Base-by-base conservation (phyloP, 2,113 vertebrate species). In the Pungitius pungitius region DNA sequence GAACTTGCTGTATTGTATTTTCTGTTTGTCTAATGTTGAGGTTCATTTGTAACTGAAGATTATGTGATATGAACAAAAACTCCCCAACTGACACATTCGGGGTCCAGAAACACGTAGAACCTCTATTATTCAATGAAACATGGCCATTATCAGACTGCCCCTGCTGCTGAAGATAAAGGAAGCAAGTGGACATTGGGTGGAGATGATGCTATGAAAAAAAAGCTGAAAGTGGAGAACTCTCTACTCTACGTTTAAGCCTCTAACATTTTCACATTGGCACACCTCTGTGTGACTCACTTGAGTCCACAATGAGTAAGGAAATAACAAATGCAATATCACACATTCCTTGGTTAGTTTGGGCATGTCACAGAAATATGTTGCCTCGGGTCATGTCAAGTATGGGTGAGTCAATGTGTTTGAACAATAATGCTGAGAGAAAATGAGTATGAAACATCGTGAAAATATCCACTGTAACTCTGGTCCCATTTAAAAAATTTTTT, bases 291-390 rank as follows among this genome's bases (percentile, higher is more conserved):
- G 87, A 88, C 69, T 77, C 66, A 75, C 62, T 61, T 35, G 58
- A n/a, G 10, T 82, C 75, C 59, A 61, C 12, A 37, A 68, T 75
- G 68, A 76, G 64, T 77, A 52, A 69, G 45, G 55, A 81, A 72
- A 85, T 87, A 82, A 77, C 76, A 77, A 82, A 72, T 40, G 66
- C 73, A 85, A 87, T 73, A 84, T 84, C 33, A 73, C 58, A 79
- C 90, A 92, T 92, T 90, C 92, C 85, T 77, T 12, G 66, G 69
- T 90, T 37, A 72, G 92, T 92, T 88, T 60, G 87, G 87, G 78
- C 93, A 85, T 72, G 93, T 87, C 60, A 47, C 7, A 74, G 65
- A 89, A 89, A 89, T 83, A 56, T 78, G 73, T 78, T 73, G 77
- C 89, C 86, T 62, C 63, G 60, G 68, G 90, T 81, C 66, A 81